Base-by-base conservation (phyloP, 2,888 invertebrate genomes). In the Drosophila helvetica region DNA sequence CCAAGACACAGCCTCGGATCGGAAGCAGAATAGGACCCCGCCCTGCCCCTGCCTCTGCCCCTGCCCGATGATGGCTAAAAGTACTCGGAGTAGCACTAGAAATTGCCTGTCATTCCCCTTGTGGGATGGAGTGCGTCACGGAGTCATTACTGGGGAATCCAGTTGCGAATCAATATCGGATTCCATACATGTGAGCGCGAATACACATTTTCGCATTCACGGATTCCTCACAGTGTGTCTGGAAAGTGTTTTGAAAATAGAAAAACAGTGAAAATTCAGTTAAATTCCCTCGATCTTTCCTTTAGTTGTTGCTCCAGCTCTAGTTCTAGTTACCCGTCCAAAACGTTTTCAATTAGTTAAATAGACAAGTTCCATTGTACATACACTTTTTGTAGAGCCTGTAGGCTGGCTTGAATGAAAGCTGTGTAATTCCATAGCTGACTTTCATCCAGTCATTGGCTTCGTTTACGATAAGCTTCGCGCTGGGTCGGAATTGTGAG, bases 151-250 rank as follows among this genome's bases (percentile, higher is more conserved):
- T n/a, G 15, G 38, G 69, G n/a, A 57, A 57, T 30, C 33, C 30
- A 22, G 55, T 38, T 48, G n/a, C 12, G 46, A 74, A 53, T 66
- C 74, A 71, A 74, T 68, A 57, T 69, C 69, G 27, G 27, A 27
- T 67, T 67, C 45, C 43, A 63, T 43, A 43, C 50, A 63, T 42
- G 30, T 50, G 42, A 64, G 64, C n/a, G 22, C 15, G 27, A 42
- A 45, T 42, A 64, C 64, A 63, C 7, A 9, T 51, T 33, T 15
- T 12, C 12, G 12, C 33, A 5, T 33, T 4, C 33, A 33, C 5
- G 5, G 12, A 33, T 33, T 48, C 43, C 15, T 7, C 2, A 38
- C 38, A 38, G 15, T 33, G 5, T 12, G 33, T 33, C 33, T 33
- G 33, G 5, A 12, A 33, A 33, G 33, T 33, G 10, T 10, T 12